phyloP scores from a whole-genome alignment of 2,797 vertebrate species.

The Falco concolor region DNA sequence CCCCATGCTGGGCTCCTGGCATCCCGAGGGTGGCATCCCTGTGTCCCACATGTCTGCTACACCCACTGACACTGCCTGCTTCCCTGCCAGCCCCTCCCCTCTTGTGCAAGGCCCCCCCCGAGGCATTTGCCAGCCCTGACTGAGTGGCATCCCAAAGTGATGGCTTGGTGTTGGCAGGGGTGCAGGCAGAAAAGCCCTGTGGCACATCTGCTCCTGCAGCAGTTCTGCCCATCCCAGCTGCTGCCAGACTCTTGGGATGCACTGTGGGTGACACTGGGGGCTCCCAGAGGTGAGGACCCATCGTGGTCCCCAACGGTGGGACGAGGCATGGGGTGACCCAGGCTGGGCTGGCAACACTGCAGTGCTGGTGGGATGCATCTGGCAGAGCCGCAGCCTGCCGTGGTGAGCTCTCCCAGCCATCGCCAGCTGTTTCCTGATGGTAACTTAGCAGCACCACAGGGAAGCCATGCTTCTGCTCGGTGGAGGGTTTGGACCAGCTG shows the following conservation, averaged over 20 bases:
- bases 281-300: not conserved
- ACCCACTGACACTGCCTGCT: not conserved
- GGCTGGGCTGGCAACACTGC: not conserved
- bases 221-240: not conserved
- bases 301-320: not conserved
- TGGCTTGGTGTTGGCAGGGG: not conserved
- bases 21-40: not conserved
- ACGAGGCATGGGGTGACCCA: accelerated
- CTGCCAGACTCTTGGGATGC: not conserved
- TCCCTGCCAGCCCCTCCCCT: constrained; percentile 3
- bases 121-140: not conserved
- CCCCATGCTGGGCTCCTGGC: accelerated
- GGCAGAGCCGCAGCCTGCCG: accelerated
- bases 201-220: not conserved
- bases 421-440: accelerated
- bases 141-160: not conserved
- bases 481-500: not conserved
- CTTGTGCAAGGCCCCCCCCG: not conserved
- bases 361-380: not conserved
- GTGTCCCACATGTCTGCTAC: not conserved
- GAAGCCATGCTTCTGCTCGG: accelerated
- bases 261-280: not conserved
- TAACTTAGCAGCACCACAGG: accelerated
- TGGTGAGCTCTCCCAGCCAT: accelerated
- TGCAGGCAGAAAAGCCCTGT: not conserved